These are phyloP conservation scores for Fissipunctia ypsillon DNA, from an alignment of 2,888 invertebrate genomes.

Conservation along the genomic window DNA sequence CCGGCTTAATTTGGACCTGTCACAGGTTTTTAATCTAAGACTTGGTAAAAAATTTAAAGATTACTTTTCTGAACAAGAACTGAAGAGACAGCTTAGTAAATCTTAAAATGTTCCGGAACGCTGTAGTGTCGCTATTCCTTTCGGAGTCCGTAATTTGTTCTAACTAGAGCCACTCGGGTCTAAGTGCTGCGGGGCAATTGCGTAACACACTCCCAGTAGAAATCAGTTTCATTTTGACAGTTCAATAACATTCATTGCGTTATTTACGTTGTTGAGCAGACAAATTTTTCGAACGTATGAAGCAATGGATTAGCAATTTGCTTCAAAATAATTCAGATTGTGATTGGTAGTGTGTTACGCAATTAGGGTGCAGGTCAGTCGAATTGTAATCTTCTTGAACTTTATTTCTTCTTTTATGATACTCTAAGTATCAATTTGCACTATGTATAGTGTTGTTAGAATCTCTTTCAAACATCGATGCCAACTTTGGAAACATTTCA, in stretches of 20 bases:
- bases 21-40: neutral
- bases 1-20: neutral
- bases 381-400: conserved; percentile 2
- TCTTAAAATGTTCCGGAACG: conserved; percentile 5
- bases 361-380: conserved; percentile 20
- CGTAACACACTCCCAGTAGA: too few species aligned
- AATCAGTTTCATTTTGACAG: too few species aligned
- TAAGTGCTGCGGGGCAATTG: too few species aligned
- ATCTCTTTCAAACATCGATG: neutral
- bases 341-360: too few species aligned
- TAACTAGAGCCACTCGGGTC: neutral
- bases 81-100: conserved; percentile 13
- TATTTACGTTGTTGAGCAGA: too few species aligned
- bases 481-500: neutral
- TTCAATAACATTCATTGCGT: too few species aligned
- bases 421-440: conserved; percentile 7
- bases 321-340: too few species aligned
- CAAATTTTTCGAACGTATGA: too few species aligned
- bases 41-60: neutral
- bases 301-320: too few species aligned
- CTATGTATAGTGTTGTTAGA: neutral
- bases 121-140: conserved; percentile 13
- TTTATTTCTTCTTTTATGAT: conserved; percentile 1
- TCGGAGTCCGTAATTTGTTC: conserved; percentile 21
- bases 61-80: neutral